Conservation (phyloP, 1,140 invertebrate genomes). For the Papilio xuthus region DNA sequence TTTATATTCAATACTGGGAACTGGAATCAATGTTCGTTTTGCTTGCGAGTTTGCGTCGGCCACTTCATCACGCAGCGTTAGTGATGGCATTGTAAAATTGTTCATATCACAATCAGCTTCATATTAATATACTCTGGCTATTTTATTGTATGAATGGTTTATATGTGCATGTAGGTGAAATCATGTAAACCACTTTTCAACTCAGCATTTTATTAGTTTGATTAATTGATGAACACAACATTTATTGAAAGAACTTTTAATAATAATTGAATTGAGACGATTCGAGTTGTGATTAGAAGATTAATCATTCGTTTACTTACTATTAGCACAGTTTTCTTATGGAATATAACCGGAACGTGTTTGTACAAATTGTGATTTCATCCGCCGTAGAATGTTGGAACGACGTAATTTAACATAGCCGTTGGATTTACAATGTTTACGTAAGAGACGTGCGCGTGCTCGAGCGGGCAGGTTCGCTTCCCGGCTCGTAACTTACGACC, state of each 20-base stretch:
- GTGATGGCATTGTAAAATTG: conserved; percentile 3
- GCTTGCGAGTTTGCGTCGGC: conserved; percentile 13
- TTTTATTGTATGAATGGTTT: not conserved
- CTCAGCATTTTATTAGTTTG: not conserved
- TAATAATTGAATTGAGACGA: too few relatives aligned
- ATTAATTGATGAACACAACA: not conserved
- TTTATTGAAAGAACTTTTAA: too few relatives aligned
- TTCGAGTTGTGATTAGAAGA: too few relatives aligned
- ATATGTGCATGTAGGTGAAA: not conserved
- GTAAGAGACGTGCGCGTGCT: conserved; percentile 51
- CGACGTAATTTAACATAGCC: conserved; percentile 29
- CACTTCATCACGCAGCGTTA: conserved; percentile 19
- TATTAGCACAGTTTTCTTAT: not conserved
- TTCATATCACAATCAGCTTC: not conserved
- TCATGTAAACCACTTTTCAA: not conserved
- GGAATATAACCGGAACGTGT: not conserved
- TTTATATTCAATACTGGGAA: conserved; percentile 44
- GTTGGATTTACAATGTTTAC: conserved; percentile 53
- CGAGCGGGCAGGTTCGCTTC: conserved; percentile 59
- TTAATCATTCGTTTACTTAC: not conserved
- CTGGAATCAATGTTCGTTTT: conserved; percentile 29
- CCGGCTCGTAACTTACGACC: conserved; percentile 63
- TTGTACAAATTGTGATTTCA: not conserved
- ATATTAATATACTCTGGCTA: not conserved
- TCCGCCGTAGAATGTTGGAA: conserved; percentile 17